Percentiles rank a stretch among this genome's conserved stretches.
Evolutionary conservation across 2,113 vertebrate genomes (phyloP).

Genomic region (Ginglymostoma cirratum): DNA sequence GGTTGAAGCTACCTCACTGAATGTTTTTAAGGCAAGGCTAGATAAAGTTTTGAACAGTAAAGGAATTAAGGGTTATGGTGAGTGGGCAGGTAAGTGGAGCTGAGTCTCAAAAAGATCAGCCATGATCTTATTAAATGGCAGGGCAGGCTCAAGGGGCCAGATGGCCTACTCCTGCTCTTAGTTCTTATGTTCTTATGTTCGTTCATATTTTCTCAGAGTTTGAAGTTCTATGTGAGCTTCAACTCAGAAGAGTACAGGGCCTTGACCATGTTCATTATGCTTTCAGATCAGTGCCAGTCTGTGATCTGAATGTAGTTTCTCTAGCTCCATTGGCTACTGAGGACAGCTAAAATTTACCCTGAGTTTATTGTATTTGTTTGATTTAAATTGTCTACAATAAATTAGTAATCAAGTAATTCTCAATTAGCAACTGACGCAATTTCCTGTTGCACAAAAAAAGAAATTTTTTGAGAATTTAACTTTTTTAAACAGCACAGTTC

Average conservation of each 20-base stretch:
- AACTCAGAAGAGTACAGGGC: neutral
- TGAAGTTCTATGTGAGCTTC: neutral
- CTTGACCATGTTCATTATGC: neutral
- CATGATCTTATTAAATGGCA: too few species aligned
- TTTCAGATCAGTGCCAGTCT: neutral
- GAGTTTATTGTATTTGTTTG: neutral
- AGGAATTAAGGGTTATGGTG: too few species aligned
- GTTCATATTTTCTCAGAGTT: neutral
- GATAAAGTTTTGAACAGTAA: too few species aligned
- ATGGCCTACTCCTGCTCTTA: too few species aligned
- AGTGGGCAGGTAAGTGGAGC: too few species aligned
- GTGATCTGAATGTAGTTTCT: neutral
- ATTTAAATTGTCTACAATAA: neutral
- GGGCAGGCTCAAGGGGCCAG: too few species aligned
- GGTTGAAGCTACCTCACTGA: too few species aligned
- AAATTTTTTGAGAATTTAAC: neutral
- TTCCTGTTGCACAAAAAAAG: neutral
- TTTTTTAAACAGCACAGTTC: neutral
- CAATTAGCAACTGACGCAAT: neutral
- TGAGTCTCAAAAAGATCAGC: too few species aligned
- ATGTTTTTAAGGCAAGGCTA: too few species aligned
- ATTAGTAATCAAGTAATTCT: neutral
- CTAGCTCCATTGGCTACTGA: neutral
- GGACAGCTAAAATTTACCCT: neutral
- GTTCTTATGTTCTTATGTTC: too few species aligned